These are phyloP conservation scores for Lemur catta DNA, from an alignment of 2,797 vertebrate species.

Conservation along the genomic window DNA sequence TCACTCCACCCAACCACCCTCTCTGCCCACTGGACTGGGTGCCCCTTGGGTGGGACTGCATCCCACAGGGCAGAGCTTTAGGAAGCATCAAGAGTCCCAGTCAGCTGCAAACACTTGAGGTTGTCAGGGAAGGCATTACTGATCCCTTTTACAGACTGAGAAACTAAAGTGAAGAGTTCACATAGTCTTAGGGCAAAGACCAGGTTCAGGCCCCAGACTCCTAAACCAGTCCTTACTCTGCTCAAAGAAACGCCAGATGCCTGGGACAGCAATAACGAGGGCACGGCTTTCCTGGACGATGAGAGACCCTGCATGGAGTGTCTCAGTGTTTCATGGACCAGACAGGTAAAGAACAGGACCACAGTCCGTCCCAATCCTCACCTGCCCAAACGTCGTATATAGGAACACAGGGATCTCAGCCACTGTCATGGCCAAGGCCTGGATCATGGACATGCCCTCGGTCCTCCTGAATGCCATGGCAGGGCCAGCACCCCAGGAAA, in stretches of 20 bases:
- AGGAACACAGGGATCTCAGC: conserved; percentile 99
- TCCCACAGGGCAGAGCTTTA: background rate
- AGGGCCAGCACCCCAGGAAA: background rate
- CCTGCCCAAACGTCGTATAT: conserved; percentile 98
- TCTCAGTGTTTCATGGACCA: background rate
- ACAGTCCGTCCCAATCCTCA: conserved; percentile 68
- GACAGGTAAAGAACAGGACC: background rate
- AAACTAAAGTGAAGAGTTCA: background rate
- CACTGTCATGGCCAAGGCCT: conserved; percentile 98
- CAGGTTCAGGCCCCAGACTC: background rate
- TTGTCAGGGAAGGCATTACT: rapidly evolving
- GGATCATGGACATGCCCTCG: conserved; percentile 94
- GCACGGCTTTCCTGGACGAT: background rate
- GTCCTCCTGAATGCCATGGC: conserved; percentile 91
- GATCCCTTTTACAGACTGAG: background rate
- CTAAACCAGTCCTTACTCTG: background rate
- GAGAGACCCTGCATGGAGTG: background rate
- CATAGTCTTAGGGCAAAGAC: background rate
- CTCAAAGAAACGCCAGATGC: background rate
- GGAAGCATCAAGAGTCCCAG: background rate
- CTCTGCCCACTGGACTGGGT: background rate
- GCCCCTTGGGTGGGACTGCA: background rate
- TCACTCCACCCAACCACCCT: background rate
- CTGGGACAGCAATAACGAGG: background rate
- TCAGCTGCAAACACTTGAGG: background rate